Evolutionary conservation across 2,888 invertebrate genomes (phyloP), one percentile per base, ranked within the genome.

Genomic region (Macaria notata): DNA sequence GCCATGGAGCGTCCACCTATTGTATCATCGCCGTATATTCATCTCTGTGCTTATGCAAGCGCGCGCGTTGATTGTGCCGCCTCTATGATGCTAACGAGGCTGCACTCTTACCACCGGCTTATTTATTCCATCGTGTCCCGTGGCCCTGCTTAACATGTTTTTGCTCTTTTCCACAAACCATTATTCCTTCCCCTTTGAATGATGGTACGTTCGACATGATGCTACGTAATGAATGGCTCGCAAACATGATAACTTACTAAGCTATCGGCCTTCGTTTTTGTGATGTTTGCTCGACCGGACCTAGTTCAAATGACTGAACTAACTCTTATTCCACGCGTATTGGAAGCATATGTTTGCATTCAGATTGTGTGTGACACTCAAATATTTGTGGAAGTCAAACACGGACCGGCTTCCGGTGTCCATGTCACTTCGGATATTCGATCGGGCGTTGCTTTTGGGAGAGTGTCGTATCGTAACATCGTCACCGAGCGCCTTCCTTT

Each of bases 331-430:
- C 55, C 48, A 59, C 61, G 30, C 9, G 44, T 53, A 49, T 63
- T 59, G 61, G 50, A 55, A 56, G 42, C 50, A 43, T 59, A 50
- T 68, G 64, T 74, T 69, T 66, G 67, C 64, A 72, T 75, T 72
- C 65, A 67, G 66, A 65, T 69, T 69, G 67, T 66, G 70, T 69
- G 64, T 65, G 69, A 61, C 63, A 61, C 54, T 68, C 69, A 69
- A 75, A 78, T 76, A 75, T 81, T 79, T 73, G 73, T 76, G 79
- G 80, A 80, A 76, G 75, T 73, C 65, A 61, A 71, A 75, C 67
- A 66, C 72, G 58, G 70, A 64, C 70, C 59, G 56, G 63, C 67
- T 79, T 80, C 79, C 79, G 72, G 70, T 62, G 63, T 66, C 67
- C 61, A 63, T 63, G 64, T 68, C 63, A 69, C 69, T 71, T 70